Evolutionary conservation across 1,140 invertebrate species (phyloP), one percentile per base, ranked within the genome.

Genomic region (Aphidius gifuensis): DNA sequence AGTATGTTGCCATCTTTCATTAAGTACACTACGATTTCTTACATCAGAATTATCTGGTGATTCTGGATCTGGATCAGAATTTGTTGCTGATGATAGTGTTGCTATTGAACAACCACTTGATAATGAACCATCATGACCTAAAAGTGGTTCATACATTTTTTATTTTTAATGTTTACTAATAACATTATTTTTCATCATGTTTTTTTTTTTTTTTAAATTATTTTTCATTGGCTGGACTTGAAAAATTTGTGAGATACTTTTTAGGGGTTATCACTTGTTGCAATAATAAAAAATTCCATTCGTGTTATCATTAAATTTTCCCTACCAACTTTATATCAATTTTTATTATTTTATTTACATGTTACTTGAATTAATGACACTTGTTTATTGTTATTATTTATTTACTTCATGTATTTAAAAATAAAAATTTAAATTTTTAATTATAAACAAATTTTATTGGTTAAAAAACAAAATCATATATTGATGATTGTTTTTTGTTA

Each of bases 1-100:
- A 32, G 92, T 92, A 6, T 84, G 85, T 71, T 86, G 87, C 86
- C 90, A 92, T 81, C 83, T 87, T 74, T 93, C 91, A 62, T 87
- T 85, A 60, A 86, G 86, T 53, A 64, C 65, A 58, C 72, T 61
- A 45, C 65, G 69, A 23, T 63, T 63, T 61, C 63, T 70, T 32
- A 68, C 67, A 0, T 47, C 44, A 3, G 62, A n/a, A 44, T 64
- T 53, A 11, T 32, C 11, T n/a, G 57, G 59, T 53, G 58, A 67
- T 42, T 73, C 71, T 5, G 75, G 74, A 64, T 75, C 75, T 6
- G 74, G 71, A 62, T 78, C 74, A 39, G 75, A 71, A 66, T 70
- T 71, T 11, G 71, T 61, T 21, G 66, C 62, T 40, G 79, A 74
- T 43, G 71, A 70, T 9, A 80, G 77, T 9, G 78, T 80, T 9